Conservation (phyloP, 2,113 vertebrate species). For the Poecile atricapillus region DNA sequence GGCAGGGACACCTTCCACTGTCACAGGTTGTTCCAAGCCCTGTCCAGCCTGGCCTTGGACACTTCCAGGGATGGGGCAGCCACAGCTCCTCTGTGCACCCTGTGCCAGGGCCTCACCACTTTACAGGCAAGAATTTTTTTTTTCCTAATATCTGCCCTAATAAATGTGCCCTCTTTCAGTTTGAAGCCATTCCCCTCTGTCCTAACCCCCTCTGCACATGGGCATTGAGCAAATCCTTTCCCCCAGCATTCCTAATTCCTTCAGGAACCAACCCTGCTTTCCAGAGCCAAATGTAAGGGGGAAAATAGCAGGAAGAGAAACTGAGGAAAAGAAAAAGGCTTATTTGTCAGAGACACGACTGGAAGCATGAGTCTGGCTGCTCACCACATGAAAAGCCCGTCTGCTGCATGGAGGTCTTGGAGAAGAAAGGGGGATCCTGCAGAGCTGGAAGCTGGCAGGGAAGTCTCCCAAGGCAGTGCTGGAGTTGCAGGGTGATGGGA, state of each 20-base stretch:
- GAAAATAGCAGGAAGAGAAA: not conserved
- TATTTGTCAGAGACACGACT: not conserved
- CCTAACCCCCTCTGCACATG: fast-evolving
- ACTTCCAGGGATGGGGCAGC: not conserved
- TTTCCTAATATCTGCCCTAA: not conserved
- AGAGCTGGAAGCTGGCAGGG: not conserved
- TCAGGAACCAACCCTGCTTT: not conserved
- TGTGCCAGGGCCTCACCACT: not conserved
- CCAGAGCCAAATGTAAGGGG: not conserved
- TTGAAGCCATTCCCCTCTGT: not conserved
- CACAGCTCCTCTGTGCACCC: not conserved
- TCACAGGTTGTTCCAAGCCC: not conserved
- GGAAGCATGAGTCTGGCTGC: fast-evolving
- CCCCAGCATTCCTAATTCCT: not conserved
- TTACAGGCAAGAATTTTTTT: not conserved
- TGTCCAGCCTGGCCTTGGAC: fast-evolving
- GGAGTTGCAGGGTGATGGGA: not conserved
- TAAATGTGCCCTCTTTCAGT: not conserved
- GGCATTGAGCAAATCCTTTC: not conserved
- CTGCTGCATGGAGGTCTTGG: not conserved
- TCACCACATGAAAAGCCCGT: slow-evolving; percentile 27
- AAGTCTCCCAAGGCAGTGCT: not conserved
- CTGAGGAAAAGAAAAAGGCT: not conserved
- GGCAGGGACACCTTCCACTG: not conserved
- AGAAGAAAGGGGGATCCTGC: slow-evolving; percentile 20